Evolutionary conservation across 2,113 vertebrate genomes (phyloP), one percentile per base, ranked within the genome.

Genomic region (Pelodiscus sinensis): DNA sequence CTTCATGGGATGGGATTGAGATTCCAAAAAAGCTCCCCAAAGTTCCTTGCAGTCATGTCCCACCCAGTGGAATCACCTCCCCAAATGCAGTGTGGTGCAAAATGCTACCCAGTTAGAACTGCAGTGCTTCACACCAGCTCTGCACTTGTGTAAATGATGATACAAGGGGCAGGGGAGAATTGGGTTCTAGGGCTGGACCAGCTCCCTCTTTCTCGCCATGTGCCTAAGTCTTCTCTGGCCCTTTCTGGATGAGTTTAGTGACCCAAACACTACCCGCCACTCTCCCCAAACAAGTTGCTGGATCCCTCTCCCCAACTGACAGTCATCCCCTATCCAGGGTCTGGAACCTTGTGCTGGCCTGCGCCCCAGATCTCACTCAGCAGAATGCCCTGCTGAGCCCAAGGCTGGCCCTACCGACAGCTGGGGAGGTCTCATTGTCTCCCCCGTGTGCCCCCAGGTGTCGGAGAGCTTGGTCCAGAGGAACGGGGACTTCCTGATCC

Each of bases 401-500:
- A 27, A 65, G 65, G 51, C 51, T 11, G 6, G 5, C 71, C 21
- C 71, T 35, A 24, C 71, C 12, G 9, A 44, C 35, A 75, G 68
- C 3, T 8, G 19, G 2, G 50, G n/a, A 52, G 25, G 24, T 44
- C 6, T 18, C 8, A 55, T 19, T 6, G 5, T 60, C 60, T 94
- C 18, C 81, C 5, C 31, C 87, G 80, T 75, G 52, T 55, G 38
- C 80, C 56, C 21, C 9, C 93, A 99, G 99, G 99, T 99, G 58
- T 99, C 99, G 0, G 99, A 99, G 97, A 99, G 98, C 51, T 97
- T 99, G 81, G 99, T 99, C 54, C 95, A 99, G 91, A 98, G 99
- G 54, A 99, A 99, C 0, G 99, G 99, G 0, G 99, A 99, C 94
- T 99, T 99, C 96, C 98, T 99, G 27, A 99, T 99, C 86, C 98